Conservation (phyloP, 1,140 invertebrate genomes). For the Colletes gigas region DNA sequence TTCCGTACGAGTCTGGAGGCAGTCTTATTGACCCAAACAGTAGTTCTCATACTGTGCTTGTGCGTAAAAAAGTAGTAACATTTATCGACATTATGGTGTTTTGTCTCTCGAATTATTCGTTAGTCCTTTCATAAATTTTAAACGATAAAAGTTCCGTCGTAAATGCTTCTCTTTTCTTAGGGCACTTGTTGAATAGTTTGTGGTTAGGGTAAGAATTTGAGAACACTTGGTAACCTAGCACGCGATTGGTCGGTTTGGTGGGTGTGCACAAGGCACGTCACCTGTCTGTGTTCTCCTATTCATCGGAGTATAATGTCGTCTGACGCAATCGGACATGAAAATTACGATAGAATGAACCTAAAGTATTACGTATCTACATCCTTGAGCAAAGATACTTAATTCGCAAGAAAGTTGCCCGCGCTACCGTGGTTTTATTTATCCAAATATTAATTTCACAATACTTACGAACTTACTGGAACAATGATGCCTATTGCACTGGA, state of each 20-base stretch:
- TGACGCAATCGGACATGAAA: conserved; percentile 45
- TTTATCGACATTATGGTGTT: not conserved
- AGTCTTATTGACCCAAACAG: conserved; percentile 25
- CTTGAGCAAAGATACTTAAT: not conserved
- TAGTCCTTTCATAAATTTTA: not conserved
- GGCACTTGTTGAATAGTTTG: not conserved
- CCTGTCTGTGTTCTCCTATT: conserved; percentile 8
- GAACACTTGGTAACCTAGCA: conserved; percentile 19
- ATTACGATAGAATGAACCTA: conserved; percentile 21
- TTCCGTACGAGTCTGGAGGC: not conserved
- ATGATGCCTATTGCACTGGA: not conserved
- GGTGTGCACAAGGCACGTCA: conserved; percentile 60
- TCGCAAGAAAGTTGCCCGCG: not conserved
- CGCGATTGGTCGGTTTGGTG: conserved; percentile 54
- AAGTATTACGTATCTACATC: not conserved
- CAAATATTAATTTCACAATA: not conserved
- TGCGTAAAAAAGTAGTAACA: not conserved
- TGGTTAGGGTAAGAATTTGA: not conserved
- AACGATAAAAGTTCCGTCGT: not conserved
- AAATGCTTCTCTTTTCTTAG: not conserved
- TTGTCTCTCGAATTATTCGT: not conserved
- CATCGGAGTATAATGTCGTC: conserved; percentile 1
- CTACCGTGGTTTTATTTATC: not conserved
- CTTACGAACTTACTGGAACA: not conserved
- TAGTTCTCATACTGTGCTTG: not conserved